These are phyloP conservation scores for Grammatotria lemairii DNA, from an alignment of 2,113 vertebrate genomes.

Conservation along the genomic window DNA sequence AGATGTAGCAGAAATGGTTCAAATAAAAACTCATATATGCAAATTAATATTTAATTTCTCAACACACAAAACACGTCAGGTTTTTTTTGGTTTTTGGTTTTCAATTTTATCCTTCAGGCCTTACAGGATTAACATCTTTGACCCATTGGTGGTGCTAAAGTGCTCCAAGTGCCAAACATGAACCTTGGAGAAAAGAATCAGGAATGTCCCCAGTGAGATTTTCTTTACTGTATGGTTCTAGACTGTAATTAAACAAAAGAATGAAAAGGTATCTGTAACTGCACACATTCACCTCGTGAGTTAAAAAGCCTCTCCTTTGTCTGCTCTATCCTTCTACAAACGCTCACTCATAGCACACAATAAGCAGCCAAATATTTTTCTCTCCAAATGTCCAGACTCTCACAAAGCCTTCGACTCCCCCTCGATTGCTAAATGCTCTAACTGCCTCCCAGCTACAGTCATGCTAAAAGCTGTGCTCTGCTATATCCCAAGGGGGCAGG, in stretches of 20 bases:
- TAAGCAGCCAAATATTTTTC: background rate
- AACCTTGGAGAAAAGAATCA: background rate
- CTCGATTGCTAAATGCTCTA: background rate
- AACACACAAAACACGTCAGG: background rate
- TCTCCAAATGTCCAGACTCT: slow-evolving; percentile 9
- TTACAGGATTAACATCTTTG: background rate
- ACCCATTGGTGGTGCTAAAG: background rate
- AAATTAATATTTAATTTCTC: background rate
- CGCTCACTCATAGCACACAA: background rate
- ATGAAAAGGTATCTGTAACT: background rate
- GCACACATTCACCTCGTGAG: background rate
- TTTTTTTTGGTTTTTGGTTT: background rate
- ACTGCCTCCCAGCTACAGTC: background rate
- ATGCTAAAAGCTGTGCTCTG: background rate
- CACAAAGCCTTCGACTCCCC: background rate
- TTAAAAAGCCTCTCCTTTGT: slow-evolving; percentile 11
- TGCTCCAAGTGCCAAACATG: background rate
- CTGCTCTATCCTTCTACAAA: background rate
- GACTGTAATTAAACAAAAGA: background rate
- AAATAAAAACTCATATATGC: background rate
- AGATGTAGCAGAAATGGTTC: background rate
- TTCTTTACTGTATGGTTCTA: background rate
- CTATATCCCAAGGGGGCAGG: background rate
- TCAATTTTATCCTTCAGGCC: background rate
- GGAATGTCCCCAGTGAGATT: background rate